A percentile compares a stretch with the other conserved stretches of the same genome.
These are phyloP conservation scores for Drosophila rufa DNA, from an alignment of 1,140 invertebrate species.

Conservation along the genomic window DNA sequence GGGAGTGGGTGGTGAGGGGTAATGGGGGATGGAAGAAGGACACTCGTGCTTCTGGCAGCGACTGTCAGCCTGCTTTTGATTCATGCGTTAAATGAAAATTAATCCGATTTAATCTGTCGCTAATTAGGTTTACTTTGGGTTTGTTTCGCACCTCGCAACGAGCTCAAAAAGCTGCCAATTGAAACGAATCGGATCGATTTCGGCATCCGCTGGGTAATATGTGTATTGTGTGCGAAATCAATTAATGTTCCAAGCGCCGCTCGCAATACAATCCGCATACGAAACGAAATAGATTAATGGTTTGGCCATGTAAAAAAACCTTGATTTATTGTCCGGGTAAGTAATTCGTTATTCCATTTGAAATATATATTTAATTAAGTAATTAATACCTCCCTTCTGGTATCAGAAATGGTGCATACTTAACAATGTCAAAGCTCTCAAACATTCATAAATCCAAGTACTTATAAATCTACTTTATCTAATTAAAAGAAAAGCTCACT, in stretches of 20 bases:
- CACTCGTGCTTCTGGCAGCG: slow-evolving; percentile 58
- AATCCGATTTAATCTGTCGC: slow-evolving; percentile 84
- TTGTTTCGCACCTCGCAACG: slow-evolving; percentile 73
- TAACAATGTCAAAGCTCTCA: background rate
- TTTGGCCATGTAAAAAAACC: slow-evolving; percentile 8
- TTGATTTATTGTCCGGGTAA: slow-evolving; percentile 39
- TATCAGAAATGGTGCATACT: slow-evolving; percentile 11
- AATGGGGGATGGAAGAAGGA: slow-evolving; percentile 5
- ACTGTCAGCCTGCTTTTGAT: slow-evolving; percentile 75
- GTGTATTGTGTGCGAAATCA: slow-evolving; percentile 44
- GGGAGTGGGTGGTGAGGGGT: background rate
- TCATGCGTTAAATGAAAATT: slow-evolving; percentile 84
- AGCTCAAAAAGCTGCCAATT: slow-evolving; percentile 17
- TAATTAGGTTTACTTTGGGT: slow-evolving; percentile 83
- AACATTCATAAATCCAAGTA: no score
- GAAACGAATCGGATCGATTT: slow-evolving; percentile 39
- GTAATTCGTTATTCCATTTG: slow-evolving; percentile 27
- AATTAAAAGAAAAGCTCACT: no score
- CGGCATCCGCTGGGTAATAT: slow-evolving; percentile 16
- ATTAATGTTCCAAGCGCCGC: slow-evolving; percentile 30
- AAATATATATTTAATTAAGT: slow-evolving; percentile 42
- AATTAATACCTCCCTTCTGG: slow-evolving; percentile 15
- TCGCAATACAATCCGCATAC: slow-evolving; percentile 39
- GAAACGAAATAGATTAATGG: slow-evolving; percentile 48
- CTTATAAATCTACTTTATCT: no score